phyloP scores from a whole-genome alignment of 2,113 vertebrate genomes.

The Zootoca vivipara region DNA sequence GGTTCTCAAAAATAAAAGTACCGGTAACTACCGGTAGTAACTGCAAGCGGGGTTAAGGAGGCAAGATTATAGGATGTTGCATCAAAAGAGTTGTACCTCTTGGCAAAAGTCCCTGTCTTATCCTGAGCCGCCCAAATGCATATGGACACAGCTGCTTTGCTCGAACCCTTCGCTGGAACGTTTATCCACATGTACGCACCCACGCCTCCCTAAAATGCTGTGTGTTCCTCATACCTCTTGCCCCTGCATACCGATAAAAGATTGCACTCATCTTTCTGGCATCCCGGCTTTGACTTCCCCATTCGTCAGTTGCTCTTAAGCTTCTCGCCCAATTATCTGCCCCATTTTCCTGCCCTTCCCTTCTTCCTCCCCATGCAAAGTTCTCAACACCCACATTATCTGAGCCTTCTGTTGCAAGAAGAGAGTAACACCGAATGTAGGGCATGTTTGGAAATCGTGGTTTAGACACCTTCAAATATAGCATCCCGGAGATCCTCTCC shows the following conservation, averaged over 20 bases:
- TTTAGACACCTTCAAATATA: background rate
- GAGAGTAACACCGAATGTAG: background rate
- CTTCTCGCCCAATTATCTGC: background rate
- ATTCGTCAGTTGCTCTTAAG: background rate
- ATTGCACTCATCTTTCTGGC: background rate
- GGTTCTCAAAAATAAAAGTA: background rate
- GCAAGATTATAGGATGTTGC: background rate
- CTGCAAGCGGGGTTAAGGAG: background rate
- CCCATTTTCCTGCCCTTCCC: background rate
- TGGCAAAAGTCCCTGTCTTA: background rate
- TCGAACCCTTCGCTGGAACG: background rate
- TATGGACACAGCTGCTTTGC: background rate
- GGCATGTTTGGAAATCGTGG: slow-evolving; percentile 3
- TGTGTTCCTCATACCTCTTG: background rate
- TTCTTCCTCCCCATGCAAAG: background rate
- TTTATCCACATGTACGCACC: background rate
- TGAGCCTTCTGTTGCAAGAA: background rate
- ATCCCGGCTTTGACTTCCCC: background rate
- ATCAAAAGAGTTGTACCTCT: background rate
- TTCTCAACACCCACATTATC: background rate
- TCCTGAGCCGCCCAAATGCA: background rate
- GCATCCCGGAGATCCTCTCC: background rate
- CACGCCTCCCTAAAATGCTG: background rate
- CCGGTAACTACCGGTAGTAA: too few relatives aligned
- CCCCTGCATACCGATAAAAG: background rate